These are phyloP conservation scores for Hiodon alosoides DNA, from an alignment of 2,113 vertebrate genomes.

Conservation along the genomic window DNA sequence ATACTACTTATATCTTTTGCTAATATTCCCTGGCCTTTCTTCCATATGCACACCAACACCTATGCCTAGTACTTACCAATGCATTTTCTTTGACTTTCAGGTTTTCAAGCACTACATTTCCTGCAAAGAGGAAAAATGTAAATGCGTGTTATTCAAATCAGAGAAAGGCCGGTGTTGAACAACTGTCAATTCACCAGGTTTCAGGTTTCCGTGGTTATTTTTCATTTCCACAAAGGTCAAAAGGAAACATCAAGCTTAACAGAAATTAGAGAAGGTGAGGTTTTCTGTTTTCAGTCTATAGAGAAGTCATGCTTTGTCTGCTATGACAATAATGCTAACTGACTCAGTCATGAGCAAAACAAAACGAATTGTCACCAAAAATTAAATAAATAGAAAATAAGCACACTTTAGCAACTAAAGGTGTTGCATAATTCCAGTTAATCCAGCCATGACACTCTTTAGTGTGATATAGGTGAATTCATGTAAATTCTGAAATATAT, in stretches of 20 bases:
- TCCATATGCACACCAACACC: not conserved
- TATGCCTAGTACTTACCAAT: constrained; percentile 68
- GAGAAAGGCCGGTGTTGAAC: not conserved
- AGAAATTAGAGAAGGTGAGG: not conserved
- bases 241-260: not conserved
- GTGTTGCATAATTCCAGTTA: too few relatives aligned
- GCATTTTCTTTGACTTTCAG: constrained; percentile 91
- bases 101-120: constrained; percentile 92
- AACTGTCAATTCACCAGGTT: not conserved
- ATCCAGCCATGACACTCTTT: too few relatives aligned
- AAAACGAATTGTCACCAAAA: not conserved
- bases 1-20: too few relatives aligned
- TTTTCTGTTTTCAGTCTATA: not conserved
- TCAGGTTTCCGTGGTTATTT: not conserved
- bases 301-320: not conserved
- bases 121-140: constrained; percentile 53
- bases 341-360: not conserved
- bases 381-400: too few relatives aligned
- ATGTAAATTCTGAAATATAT: too few relatives aligned
- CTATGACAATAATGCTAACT: not conserved
- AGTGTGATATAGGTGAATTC: too few relatives aligned
- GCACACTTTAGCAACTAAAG: too few relatives aligned
- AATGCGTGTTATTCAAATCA: not conserved
- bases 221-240: not conserved
- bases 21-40: not conserved